Percentiles rank a stretch among this genome's conserved stretches.
These are phyloP conservation scores for Baronia brevicornis DNA, from an alignment of 2,888 invertebrate species.

Conservation along the genomic window DNA sequence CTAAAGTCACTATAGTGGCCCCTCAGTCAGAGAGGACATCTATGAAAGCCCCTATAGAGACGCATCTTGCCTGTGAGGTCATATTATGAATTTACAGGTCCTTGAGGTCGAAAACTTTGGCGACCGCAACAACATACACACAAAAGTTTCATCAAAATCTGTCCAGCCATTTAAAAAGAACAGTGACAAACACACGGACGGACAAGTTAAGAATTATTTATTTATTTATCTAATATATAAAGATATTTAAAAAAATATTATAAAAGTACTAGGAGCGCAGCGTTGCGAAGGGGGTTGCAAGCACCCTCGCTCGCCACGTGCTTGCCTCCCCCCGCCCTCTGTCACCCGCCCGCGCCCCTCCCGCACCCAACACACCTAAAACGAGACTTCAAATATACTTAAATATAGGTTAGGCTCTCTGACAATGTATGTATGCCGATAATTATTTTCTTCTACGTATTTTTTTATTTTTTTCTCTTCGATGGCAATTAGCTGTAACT, in stretches of 20 bases:
- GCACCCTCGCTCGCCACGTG: constrained; percentile 51
- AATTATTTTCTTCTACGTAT: background rate
- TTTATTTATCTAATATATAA: background rate
- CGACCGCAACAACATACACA: too few species aligned
- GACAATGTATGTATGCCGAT: constrained; percentile 24
- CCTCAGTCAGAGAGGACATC: too few species aligned
- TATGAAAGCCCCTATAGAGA: too few species aligned
- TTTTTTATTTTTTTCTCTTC: too few species aligned
- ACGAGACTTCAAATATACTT: constrained; percentile 23
- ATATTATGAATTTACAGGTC: too few species aligned
- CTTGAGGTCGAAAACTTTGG: too few species aligned
- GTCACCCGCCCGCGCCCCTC: constrained; percentile 7
- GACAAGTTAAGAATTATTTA: background rate
- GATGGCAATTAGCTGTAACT: too few species aligned
- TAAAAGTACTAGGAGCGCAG: constrained; percentile 41
- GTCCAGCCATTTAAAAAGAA: too few species aligned
- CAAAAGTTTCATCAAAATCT: too few species aligned
- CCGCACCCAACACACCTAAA: background rate
- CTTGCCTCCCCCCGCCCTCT: constrained; percentile 29
- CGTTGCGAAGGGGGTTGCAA: constrained; percentile 37
- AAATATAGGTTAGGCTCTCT: constrained; percentile 55
- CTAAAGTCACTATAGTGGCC: too few species aligned
- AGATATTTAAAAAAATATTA: constrained; percentile 11
- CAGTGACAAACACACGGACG: too few species aligned
- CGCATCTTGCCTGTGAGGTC: too few species aligned